Conservation (phyloP, 2,113 vertebrate species). For the Trachemys scripta region DNA sequence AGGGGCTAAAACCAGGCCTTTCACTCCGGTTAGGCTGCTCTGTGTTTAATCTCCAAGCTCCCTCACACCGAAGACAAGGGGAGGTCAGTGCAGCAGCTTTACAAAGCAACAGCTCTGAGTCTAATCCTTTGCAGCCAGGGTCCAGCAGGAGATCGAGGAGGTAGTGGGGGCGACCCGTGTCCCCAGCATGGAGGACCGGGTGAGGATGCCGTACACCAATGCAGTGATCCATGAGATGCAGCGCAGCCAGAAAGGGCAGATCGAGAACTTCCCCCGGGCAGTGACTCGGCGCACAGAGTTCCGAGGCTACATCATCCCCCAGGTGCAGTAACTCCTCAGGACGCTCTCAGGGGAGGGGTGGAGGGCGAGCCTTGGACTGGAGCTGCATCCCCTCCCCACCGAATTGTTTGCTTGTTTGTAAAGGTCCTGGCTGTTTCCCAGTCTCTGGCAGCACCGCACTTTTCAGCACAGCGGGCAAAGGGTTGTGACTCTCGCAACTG, state of each 20-base stretch:
- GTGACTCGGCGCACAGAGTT: background rate
- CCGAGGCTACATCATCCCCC: constrained; percentile 58
- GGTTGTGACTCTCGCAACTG: rapidly evolving
- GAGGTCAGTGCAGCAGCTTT: rapidly evolving
- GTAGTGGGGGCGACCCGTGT: background rate
- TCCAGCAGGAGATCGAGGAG: constrained; percentile 49
- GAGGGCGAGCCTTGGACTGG: rapidly evolving
- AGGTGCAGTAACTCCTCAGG: constrained; percentile 21
- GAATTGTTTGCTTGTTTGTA: background rate
- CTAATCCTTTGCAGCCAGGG: constrained; percentile 13
- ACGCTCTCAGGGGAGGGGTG: rapidly evolving
- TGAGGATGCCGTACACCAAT: constrained; percentile 60
- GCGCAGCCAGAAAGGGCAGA: background rate
- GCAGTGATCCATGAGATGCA: constrained; percentile 59
- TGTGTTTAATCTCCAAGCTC: background rate
- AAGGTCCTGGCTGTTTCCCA: background rate
- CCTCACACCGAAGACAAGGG: rapidly evolving
- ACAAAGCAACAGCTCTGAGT: rapidly evolving
- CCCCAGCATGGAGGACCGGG: constrained; percentile 47
- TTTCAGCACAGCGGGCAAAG: background rate
- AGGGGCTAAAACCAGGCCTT: rapidly evolving
- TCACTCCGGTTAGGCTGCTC: background rate
- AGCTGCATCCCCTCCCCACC: background rate
- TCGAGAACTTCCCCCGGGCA: constrained; percentile 12
- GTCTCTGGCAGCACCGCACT: rapidly evolving